phyloP scores from a whole-genome alignment of 1,140 invertebrate genomes.

The Xylocopa sonorina region DNA sequence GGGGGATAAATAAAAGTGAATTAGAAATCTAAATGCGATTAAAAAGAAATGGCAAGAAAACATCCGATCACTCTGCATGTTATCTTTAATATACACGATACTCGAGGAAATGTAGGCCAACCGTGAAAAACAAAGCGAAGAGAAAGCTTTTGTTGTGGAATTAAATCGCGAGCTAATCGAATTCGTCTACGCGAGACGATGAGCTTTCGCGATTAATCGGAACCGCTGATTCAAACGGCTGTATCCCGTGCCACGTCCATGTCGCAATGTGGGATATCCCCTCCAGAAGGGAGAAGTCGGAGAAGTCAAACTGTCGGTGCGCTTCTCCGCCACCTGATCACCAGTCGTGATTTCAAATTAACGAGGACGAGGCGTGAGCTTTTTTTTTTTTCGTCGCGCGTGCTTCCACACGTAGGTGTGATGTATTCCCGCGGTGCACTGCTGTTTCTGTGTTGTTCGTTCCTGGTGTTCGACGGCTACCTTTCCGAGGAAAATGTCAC shows the following conservation, averaged over 20 bases:
- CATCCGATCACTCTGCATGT: no score
- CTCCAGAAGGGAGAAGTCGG: slow-evolving; percentile 64
- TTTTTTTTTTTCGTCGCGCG: slow-evolving; percentile 40
- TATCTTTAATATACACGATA: no score
- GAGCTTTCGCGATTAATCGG: neutral
- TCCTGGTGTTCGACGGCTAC: slow-evolving; percentile 31
- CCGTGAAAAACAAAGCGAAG: neutral
- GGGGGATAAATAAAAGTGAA: no score
- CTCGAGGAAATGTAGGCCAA: no score
- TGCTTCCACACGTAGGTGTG: neutral
- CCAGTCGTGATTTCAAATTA: slow-evolving; percentile 74
- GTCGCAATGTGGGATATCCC: slow-evolving; percentile 57
- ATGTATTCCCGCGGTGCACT: slow-evolving; percentile 26
- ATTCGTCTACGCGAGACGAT: neutral
- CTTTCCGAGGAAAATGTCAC: slow-evolving; percentile 53
- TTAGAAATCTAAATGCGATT: no score
- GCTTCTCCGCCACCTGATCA: slow-evolving; percentile 54
- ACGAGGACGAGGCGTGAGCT: slow-evolving; percentile 38
- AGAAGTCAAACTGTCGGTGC: slow-evolving; percentile 40
- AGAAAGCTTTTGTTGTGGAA: no score
- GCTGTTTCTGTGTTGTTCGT: slow-evolving; percentile 59
- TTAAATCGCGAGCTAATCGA: no score
- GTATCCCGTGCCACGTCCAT: neutral
- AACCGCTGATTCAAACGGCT: slow-evolving; percentile 1
- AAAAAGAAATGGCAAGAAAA: no score